Evolutionary conservation across 2,113 vertebrate genomes (phyloP), one percentile per base, ranked within the genome.

Genomic region (Syngnathus scovelli): DNA sequence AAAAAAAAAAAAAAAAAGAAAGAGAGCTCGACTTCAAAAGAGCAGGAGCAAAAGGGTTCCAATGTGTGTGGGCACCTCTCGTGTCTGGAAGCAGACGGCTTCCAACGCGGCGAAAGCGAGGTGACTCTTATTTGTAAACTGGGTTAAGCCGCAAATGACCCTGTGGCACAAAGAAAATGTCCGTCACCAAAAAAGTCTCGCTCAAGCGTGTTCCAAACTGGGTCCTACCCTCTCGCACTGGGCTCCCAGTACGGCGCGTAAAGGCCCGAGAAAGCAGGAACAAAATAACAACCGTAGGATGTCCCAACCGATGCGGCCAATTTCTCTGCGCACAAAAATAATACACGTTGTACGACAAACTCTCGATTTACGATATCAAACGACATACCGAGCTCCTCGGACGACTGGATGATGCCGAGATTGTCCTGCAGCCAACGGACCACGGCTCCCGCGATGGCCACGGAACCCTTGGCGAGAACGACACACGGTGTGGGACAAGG

Each of bases 371-470:
- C 6, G 12, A 33, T 23, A 33, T 46, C 44, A 16, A 15, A 46
- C 15, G 15, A 81, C 93, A 69, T 78, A 97, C 97, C 96, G 38
- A 98, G 88, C 85, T 99, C 96, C 6, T 92, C 85, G n/a, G 93
- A 90, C 38, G 87, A 83, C 13, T 87, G 78, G 44, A 95, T 92
- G 62, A 99, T 98, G 63, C 94, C 95, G 3, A 99, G 94, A 74
- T 99, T 99, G 88, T 99, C 96, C 81, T 93, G 92, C 71, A 99
- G 87, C 97, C 97, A 99, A 61, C 95, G 94, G 46, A 98, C 93
- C 80, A 98, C 92, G 46, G 95, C 96, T 74, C 97, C 97, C 12
- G 94, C 95, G 51, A 99, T 99, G 73, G 97, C 97, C 70, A 99
- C 97, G 2, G 96, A 99, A 58, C 97, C 97, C 97, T 99, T 99